Evolutionary conservation across 2,113 vertebrate species (phyloP).

Genomic region (Pituophis catenifer): DNA sequence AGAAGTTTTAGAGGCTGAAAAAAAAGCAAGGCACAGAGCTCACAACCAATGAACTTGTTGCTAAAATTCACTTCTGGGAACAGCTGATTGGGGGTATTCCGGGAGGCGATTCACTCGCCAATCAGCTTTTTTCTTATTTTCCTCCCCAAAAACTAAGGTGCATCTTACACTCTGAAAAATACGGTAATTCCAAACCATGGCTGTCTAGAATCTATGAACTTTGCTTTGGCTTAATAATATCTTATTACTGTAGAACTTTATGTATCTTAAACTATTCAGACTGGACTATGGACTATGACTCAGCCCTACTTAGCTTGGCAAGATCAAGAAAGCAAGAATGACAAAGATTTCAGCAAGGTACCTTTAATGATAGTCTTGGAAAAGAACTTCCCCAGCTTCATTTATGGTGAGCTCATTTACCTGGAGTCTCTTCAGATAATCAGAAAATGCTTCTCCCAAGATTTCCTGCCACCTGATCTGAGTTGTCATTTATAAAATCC

Average conservation of each 20-base stretch:
- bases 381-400: not conserved
- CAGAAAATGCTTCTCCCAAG: not conserved
- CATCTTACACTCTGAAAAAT: no score
- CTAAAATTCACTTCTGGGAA: no score
- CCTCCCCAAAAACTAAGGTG: no score
- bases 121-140: no score
- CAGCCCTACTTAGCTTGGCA: not conserved
- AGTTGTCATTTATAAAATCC: not conserved
- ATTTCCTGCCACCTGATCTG: not conserved
- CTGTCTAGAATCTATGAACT: not conserved
- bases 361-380: not conserved
- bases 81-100: no score
- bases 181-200: not conserved
- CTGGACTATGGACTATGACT: not conserved
- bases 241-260: not conserved
- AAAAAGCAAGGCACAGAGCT: no score
- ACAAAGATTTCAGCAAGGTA: not conserved
- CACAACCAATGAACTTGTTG: no score
- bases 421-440: not conserved
- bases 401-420: not conserved
- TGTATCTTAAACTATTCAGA: not conserved
- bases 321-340: not conserved
- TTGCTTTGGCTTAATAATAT: not conserved
- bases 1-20: no score
- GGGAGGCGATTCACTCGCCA: no score